These are phyloP conservation scores for Enteromius unitaeniatus DNA, from an alignment of 2,797 vertebrate genomes.

Conservation along the genomic window DNA sequence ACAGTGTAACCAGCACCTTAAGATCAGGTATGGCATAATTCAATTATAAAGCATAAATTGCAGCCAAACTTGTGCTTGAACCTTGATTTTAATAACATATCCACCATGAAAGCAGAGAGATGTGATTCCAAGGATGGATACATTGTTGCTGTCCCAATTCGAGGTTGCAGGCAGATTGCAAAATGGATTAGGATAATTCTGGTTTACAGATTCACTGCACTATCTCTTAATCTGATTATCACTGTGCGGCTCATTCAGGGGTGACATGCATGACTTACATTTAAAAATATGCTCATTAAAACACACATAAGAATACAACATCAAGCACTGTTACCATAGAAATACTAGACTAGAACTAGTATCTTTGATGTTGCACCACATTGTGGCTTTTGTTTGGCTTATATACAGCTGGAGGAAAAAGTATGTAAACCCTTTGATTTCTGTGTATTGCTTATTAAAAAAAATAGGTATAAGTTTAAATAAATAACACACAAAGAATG, in stretches of 20 bases:
- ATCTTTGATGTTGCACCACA: background rate
- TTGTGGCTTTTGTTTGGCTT: conserved; percentile 3
- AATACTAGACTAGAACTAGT: conserved; percentile 11
- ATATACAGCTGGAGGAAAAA: background rate
- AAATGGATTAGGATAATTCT: conserved; percentile 49
- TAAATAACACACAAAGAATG: background rate
- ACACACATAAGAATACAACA: conserved; percentile 27
- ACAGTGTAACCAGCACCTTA: background rate
- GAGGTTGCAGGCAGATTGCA: conserved; percentile 8
- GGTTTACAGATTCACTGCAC: conserved; percentile 46
- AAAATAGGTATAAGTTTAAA: background rate
- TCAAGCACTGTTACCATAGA: conserved; percentile 30
- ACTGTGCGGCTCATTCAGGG: conserved; percentile 25
- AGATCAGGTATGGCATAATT: conserved; percentile 1
- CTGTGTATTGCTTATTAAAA: background rate
- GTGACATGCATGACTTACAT: conserved; percentile 22
- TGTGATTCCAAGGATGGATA: conserved; percentile 33
- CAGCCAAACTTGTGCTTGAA: background rate
- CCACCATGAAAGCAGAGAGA: conserved; percentile 3
- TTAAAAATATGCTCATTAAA: conserved; percentile 41
- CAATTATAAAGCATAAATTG: conserved; percentile 13
- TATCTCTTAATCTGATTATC: conserved; percentile 53
- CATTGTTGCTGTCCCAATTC: background rate
- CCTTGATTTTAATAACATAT: conserved; percentile 25
- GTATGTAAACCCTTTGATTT: background rate